A percentile compares a stretch with the other conserved stretches of the same genome.
phyloP scores from a whole-genome alignment of 2,113 vertebrate species.

The Daboia siamensis region DNA sequence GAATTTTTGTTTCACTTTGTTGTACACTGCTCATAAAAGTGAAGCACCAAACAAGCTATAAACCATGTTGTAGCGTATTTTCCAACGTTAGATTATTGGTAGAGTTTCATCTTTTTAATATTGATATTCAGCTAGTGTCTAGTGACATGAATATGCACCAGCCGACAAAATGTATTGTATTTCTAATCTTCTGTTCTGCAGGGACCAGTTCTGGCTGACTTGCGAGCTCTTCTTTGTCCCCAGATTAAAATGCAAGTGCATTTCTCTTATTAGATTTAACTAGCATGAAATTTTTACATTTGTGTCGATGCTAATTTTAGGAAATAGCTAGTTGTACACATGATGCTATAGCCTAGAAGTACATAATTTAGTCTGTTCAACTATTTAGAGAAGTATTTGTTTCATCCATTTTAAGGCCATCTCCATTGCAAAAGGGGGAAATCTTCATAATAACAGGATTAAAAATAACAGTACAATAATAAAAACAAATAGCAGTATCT shows the following conservation, averaged over 20 bases:
- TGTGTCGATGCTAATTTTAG: not conserved
- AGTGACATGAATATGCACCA: not conserved
- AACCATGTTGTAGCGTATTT: not conserved
- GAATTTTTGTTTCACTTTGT: not conserved
- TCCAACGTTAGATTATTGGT: not conserved
- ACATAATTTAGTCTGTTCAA: not conserved
- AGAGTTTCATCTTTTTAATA: not conserved
- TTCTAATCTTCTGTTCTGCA: not conserved
- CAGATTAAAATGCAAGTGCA: not conserved
- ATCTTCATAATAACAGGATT: not conserved
- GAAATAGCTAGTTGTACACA: not conserved
- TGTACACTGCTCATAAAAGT: not conserved
- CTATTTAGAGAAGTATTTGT: not conserved
- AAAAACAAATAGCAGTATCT: not conserved
- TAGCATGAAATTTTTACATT: not conserved
- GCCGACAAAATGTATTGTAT: not conserved
- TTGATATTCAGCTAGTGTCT: not conserved
- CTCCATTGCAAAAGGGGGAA: not conserved
- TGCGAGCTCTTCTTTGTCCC: not conserved
- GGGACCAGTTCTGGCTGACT: not conserved
- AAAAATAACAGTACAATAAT: not conserved
- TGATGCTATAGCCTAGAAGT: not conserved
- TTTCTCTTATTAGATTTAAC: not conserved
- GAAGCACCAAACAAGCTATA: not conserved
- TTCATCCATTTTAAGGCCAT: not conserved